Evolutionary conservation across 2,888 invertebrate genomes (phyloP).

Genomic region (Rhamnusium bicolor): DNA sequence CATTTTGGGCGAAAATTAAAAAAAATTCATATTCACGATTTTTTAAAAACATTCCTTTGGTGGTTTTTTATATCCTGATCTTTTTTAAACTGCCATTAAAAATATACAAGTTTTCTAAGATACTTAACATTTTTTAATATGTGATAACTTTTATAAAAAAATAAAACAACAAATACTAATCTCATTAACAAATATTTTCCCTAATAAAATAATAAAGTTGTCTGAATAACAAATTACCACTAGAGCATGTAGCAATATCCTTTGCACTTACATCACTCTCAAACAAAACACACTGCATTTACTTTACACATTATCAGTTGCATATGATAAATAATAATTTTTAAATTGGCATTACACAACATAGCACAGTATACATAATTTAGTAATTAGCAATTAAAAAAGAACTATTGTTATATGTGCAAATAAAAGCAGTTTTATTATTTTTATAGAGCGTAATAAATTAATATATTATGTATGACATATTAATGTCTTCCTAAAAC

Average conservation of each 20-base stretch:
- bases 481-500: neutral
- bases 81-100: no score
- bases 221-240: neutral
- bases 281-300: neutral
- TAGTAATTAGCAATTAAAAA: neutral
- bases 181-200: no score
- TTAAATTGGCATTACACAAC: neutral
- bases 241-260: neutral
- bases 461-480: no score
- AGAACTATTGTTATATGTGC: neutral
- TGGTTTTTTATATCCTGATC: no score
- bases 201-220: neutral
- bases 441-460: neutral
- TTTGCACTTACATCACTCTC: neutral
- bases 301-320: neutral
- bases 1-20: no score
- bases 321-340: neutral
- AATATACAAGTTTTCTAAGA: no score
- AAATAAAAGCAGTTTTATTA: neutral
- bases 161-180: no score
- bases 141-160: no score
- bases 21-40: no score
- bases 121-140: no score
- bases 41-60: no score
- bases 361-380: neutral